These are phyloP conservation scores for Neoseiulus cucumeris DNA, from an alignment of 1,140 invertebrate species.

Conservation along the genomic window DNA sequence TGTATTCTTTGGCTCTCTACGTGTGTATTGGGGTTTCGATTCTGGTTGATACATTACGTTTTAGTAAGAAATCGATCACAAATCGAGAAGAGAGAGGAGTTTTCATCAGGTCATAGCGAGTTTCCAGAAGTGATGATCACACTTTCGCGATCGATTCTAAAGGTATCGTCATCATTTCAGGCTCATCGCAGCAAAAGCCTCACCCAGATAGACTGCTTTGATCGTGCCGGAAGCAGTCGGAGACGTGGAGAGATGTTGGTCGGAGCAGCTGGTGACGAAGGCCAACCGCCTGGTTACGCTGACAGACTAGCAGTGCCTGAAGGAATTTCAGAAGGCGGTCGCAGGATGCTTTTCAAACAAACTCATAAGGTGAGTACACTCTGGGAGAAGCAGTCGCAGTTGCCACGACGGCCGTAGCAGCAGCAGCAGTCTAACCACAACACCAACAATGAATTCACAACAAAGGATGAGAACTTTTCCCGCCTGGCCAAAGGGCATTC, in stretches of 20 bases:
- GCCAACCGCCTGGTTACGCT: not conserved
- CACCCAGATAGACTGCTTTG: slow-evolving; percentile 2
- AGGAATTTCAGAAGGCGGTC: not conserved
- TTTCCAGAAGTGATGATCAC: not conserved
- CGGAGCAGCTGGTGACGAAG: not conserved
- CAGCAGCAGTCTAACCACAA: too few species aligned
- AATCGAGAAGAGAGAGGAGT: not conserved
- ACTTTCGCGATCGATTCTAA: not conserved
- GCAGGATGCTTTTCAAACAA: not conserved
- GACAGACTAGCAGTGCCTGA: not conserved
- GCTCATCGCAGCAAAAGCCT: slow-evolving; percentile 5
- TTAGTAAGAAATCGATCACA: too few species aligned
- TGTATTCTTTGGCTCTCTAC: too few species aligned
- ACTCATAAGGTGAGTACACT: not conserved
- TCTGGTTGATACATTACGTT: too few species aligned
- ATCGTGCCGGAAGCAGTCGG: not conserved
- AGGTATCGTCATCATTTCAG: not conserved
- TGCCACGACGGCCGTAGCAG: too few species aligned
- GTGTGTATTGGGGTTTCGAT: too few species aligned
- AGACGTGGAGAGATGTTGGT: not conserved
- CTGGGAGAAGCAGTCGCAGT: too few species aligned
- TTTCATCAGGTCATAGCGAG: not conserved
- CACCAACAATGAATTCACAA: too few species aligned
- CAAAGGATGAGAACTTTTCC: too few species aligned
- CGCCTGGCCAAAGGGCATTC: too few species aligned